phyloP scores from a whole-genome alignment of 2,888 invertebrate genomes.

The Myopa testacea region DNA sequence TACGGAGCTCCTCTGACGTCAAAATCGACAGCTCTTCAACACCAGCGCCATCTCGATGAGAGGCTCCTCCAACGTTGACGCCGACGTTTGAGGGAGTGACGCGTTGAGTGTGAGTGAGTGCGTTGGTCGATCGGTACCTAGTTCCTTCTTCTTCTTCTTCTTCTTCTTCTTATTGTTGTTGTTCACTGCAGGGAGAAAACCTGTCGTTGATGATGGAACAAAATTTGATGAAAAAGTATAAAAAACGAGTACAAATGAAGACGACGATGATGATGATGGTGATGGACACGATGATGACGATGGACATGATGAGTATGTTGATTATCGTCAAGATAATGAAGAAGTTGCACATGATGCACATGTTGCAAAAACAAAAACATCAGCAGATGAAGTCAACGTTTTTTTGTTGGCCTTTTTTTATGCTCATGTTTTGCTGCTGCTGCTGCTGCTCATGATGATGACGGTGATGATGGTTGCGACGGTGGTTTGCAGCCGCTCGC shows the following conservation, averaged over 20 bases:
- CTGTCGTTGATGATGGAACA: conserved; percentile 24
- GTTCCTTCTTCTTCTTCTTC: too few species aligned
- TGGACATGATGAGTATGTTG: too few species aligned
- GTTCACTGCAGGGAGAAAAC: conserved; percentile 16
- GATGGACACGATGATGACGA: conserved; percentile 8
- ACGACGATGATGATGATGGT: not conserved
- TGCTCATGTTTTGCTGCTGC: too few species aligned
- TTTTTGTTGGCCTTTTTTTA: too few species aligned
- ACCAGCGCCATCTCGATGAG: not conserved
- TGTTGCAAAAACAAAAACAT: not conserved
- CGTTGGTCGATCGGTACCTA: not conserved
- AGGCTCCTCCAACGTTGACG: conserved; percentile 16
- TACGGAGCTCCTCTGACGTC: conserved; percentile 39
- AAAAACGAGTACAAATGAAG: conserved; percentile 6
- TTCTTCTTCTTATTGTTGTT: conserved; percentile 1
- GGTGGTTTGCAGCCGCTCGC: conserved; percentile 18
- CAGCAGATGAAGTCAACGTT: not conserved
- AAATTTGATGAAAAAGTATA: conserved; percentile 3
- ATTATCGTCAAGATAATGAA: too few species aligned
- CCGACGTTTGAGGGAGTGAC: conserved; percentile 51
- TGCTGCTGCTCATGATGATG: not conserved
- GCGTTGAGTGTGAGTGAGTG: conserved; percentile 45
- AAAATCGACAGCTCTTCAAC: conserved; percentile 48
- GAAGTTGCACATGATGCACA: too few species aligned
- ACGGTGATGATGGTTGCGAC: not conserved